These are phyloP conservation scores for Ceyx margarethae DNA, from an alignment of 2,113 vertebrate species.

Conservation along the genomic window DNA sequence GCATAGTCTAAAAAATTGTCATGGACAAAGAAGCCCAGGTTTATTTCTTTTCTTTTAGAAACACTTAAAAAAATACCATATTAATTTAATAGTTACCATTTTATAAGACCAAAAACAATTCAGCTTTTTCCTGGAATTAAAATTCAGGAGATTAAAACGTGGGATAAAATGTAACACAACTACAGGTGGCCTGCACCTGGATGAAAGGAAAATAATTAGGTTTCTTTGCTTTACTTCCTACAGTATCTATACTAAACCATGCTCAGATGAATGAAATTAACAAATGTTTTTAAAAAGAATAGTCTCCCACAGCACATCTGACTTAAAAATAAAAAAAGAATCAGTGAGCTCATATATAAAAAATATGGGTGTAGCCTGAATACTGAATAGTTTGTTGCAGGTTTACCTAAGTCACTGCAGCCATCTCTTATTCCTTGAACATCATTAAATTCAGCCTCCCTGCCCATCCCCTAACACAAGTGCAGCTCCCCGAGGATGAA, in stretches of 20 bases:
- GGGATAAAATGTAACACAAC: background rate
- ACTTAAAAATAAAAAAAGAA: background rate
- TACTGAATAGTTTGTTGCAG: background rate
- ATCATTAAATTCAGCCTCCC: background rate
- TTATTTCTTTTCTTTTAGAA: background rate
- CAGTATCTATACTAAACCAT: constrained; percentile 51
- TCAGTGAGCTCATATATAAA: background rate
- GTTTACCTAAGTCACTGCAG: background rate
- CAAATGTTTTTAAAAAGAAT: constrained; percentile 41
- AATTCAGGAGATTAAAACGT: background rate
- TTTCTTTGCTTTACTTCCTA: constrained; percentile 45
- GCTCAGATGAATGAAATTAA: constrained; percentile 31
- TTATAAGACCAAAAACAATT: background rate
- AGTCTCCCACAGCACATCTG: background rate
- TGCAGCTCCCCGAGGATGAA: background rate
- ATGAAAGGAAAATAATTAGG: constrained; percentile 30
- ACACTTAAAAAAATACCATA: background rate
- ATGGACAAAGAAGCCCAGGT: background rate
- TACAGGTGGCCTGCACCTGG: constrained; percentile 74
- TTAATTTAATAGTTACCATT: background rate
- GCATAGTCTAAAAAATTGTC: background rate
- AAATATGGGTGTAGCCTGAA: background rate
- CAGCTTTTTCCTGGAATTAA: background rate
- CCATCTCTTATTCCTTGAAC: background rate
- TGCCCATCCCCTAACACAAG: background rate